Conservation (phyloP, 2,113 vertebrate genomes). For the Morphnarchus princeps region DNA sequence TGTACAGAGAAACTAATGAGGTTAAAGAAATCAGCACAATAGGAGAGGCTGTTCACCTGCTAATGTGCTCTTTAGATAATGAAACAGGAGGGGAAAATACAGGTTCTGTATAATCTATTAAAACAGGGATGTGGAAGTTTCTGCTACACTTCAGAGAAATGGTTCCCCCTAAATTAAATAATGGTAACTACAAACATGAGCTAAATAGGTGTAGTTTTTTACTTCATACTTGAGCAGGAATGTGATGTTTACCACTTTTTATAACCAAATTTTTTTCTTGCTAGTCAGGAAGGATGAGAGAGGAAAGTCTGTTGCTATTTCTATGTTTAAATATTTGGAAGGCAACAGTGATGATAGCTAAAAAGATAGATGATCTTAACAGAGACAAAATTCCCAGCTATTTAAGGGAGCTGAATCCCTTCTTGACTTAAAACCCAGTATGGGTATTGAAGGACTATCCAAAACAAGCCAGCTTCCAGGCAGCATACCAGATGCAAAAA, state of each 20-base stretch:
- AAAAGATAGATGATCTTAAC: conserved; percentile 1
- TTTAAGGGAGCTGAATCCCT: not conserved
- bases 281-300: not conserved
- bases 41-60: not conserved
- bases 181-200: not conserved
- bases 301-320: conserved; percentile 8
- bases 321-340: conserved; percentile 51
- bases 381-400: conserved; percentile 24
- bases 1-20: not conserved
- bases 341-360: not conserved
- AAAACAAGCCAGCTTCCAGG: not conserved
- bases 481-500: not conserved
- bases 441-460: not conserved
- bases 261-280: conserved; percentile 3
- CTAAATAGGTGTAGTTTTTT: not conserved
- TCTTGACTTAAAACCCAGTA: not conserved
- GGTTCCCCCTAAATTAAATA: not conserved
- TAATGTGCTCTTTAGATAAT: not conserved
- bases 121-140: not conserved
- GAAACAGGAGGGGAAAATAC: not conserved
- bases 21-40: not conserved
- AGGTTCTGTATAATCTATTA: not conserved
- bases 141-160: not conserved
- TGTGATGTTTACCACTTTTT: conserved; percentile 16
- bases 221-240: not conserved